A percentile compares a stretch with the other conserved stretches of the same genome.
phyloP scores from a whole-genome alignment of 2,888 invertebrate species.

The Cynaeus angustus region DNA sequence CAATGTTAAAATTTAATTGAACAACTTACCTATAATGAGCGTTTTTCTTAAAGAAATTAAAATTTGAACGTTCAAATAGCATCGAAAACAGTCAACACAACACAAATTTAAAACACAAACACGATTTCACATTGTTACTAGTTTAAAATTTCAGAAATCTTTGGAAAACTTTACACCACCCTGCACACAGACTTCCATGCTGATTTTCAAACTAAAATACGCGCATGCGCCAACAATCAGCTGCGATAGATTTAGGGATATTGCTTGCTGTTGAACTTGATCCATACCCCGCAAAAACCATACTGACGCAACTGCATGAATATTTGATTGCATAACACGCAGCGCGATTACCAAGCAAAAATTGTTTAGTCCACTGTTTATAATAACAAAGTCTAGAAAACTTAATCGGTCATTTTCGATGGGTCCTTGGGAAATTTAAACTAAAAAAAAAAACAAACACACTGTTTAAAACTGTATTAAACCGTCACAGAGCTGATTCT shows the following conservation, averaged over 20 bases:
- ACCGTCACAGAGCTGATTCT: neutral
- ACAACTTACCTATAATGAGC: conserved; percentile 54
- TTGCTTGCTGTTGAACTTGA: neutral
- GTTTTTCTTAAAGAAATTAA: conserved; percentile 30
- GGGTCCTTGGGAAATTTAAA: no score
- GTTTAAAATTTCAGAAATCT: conserved; percentile 55
- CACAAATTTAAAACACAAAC: conserved; percentile 46
- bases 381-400: no score
- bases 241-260: conserved; percentile 30
- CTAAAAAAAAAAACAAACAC: neutral
- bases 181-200: conserved; percentile 67
- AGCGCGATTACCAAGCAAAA: no score
- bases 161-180: conserved; percentile 66
- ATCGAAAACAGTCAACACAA: conserved; percentile 40
- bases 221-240: conserved; percentile 64
- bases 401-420: no score
- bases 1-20: conserved; percentile 47
- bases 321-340: neutral
- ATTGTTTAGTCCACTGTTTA: no score
- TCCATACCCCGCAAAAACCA: conserved; percentile 14
- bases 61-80: conserved; percentile 28
- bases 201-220: conserved; percentile 66
- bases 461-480: conserved; percentile 8
- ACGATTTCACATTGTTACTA: conserved; percentile 48
- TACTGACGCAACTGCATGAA: neutral